A percentile compares a stretch with the other conserved stretches of the same genome.
Conservation (phyloP, 1,140 invertebrate species). For the Lysiphlebus fabarum region DNA sequence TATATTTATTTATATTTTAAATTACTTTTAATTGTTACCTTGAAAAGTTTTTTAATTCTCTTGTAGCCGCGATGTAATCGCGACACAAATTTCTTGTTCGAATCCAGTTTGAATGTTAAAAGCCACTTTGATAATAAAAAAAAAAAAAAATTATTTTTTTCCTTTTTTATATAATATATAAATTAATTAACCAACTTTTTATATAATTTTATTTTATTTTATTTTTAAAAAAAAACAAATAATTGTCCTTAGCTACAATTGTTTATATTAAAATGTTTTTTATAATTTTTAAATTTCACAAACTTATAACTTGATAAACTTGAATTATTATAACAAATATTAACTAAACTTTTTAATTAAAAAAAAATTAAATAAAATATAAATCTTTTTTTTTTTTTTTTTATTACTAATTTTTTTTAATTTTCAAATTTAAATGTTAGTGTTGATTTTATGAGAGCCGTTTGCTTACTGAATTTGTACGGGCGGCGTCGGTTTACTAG, state of each 20-base stretch:
- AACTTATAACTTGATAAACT: conserved; percentile 24
- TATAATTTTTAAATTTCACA: background rate
- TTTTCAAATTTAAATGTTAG: too few species aligned
- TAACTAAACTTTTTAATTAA: too few species aligned
- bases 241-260: background rate
- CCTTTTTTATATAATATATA: too few species aligned
- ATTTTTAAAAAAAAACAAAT: too few species aligned
- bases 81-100: conserved; percentile 56
- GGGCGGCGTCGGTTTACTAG: conserved; percentile 33
- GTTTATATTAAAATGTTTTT: background rate
- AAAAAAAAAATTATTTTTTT: conserved; percentile 1
- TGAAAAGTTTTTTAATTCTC: conserved; percentile 54
- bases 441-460: too few species aligned
- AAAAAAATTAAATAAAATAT: too few species aligned
- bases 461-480: conserved; percentile 51
- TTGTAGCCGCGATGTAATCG: conserved; percentile 56
- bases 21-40: conserved; percentile 40
- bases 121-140: conserved; percentile 42
- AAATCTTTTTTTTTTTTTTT: too few species aligned
- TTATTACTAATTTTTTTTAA: too few species aligned
- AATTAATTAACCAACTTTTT: too few species aligned
- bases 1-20: background rate
- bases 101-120: conserved; percentile 56
- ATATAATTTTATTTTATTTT: too few species aligned
- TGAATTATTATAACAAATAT: too few species aligned